A percentile compares a stretch with the other conserved stretches of the same genome.
Conservation (phyloP, 2,888 invertebrate species). For the Phaedon cochleariae region DNA sequence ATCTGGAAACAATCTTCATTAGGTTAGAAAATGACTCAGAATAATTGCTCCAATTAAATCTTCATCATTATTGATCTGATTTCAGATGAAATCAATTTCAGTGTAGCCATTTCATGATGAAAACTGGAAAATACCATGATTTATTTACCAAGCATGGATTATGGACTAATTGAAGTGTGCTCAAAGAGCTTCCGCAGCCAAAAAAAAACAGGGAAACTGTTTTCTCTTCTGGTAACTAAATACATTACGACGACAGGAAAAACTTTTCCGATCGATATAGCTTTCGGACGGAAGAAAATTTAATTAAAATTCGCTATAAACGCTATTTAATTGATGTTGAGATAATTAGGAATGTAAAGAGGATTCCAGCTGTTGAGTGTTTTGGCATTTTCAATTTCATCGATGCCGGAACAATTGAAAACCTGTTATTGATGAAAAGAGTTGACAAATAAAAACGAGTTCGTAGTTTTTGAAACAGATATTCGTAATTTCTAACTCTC, state of each 20-base stretch:
- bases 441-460: too few relatives aligned
- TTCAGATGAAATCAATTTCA: neutral
- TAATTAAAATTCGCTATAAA: slow-evolving; percentile 28
- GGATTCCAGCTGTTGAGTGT: neutral
- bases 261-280: slow-evolving; percentile 25
- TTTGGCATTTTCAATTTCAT: neutral
- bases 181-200: slow-evolving; percentile 1
- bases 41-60: too few relatives aligned
- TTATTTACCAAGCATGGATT: slow-evolving; percentile 9
- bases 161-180: slow-evolving; percentile 9
- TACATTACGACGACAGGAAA: slow-evolving; percentile 25
- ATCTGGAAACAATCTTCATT: too few relatives aligned
- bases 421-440: too few relatives aligned
- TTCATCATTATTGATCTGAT: too few relatives aligned
- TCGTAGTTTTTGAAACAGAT: too few relatives aligned
- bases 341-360: slow-evolving; percentile 21
- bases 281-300: slow-evolving; percentile 26
- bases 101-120: neutral
- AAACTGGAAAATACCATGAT: neutral
- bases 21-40: too few relatives aligned
- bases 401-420: too few relatives aligned
- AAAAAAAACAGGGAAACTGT: slow-evolving; percentile 3
- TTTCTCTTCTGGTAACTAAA: slow-evolving; percentile 26
- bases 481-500: too few relatives aligned
- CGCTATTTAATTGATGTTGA: slow-evolving; percentile 29